These are phyloP conservation scores for Lonchura striata DNA, from an alignment of 2,113 vertebrate genomes.

Conservation along the genomic window DNA sequence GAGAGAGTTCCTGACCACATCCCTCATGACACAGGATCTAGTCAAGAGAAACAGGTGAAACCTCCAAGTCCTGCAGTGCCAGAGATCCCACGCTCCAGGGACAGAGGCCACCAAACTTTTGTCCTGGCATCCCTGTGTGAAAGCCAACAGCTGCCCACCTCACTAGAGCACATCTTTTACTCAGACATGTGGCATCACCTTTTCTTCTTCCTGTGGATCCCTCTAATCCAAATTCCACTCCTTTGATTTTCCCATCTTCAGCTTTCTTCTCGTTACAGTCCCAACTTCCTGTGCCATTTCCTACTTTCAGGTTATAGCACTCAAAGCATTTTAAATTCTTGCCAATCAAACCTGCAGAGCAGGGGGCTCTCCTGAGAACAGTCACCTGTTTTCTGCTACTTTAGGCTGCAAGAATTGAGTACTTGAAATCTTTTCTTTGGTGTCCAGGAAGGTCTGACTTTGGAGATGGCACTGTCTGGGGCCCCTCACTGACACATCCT, in stretches of 20 bases:
- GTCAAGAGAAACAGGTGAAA: not conserved
- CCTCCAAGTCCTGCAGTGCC: not conserved
- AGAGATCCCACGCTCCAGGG: not conserved
- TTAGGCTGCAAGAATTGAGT: not conserved
- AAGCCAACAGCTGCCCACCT: not conserved
- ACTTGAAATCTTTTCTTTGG: not conserved
- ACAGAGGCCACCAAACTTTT: not conserved
- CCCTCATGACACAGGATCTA: not conserved
- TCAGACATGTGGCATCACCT: not conserved
- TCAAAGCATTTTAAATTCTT: not conserved
- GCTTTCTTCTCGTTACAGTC: not conserved
- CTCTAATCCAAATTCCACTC: not conserved
- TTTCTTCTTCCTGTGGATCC: not conserved
- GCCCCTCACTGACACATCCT: not conserved
- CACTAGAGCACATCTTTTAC: not conserved
- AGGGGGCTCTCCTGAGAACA: not conserved
- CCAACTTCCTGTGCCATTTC: not conserved
- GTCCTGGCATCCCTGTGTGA: not conserved
- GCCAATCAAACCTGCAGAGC: not conserved
- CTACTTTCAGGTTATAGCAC: not conserved
- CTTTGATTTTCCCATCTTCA: not conserved
- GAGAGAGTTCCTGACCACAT: not conserved
- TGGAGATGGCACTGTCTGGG: not conserved
- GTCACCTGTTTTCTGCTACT: not conserved
- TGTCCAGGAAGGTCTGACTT: not conserved